Percentiles rank a stretch among this genome's conserved stretches.
Conservation (phyloP, 2,888 invertebrate genomes). For the Amphimallon solstitiale region DNA sequence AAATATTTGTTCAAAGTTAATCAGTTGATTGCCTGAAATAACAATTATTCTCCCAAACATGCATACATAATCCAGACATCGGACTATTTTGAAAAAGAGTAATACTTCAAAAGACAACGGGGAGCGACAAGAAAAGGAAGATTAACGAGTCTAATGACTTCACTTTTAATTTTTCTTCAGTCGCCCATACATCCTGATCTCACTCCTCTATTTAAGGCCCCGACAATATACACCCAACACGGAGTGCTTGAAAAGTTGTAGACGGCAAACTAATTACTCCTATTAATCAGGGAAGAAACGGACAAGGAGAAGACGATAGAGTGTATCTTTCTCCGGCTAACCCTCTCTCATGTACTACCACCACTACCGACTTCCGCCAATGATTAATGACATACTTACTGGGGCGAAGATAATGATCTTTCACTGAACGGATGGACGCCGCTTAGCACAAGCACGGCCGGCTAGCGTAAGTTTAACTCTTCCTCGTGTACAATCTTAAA, state of each 20-base stretch:
- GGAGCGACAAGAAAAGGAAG: conserved; percentile 11
- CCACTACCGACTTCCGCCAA: conserved; percentile 41
- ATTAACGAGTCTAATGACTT: conserved; percentile 32
- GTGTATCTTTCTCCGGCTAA: conserved; percentile 14
- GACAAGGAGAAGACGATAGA: conserved; percentile 34
- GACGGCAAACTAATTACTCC: conserved; percentile 51
- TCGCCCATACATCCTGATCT: conserved; percentile 21
- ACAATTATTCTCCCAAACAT: too few species aligned
- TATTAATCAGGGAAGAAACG: conserved; percentile 47
- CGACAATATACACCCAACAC: conserved; percentile 15
- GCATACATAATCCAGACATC: neutral
- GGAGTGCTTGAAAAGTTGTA: conserved; percentile 41
- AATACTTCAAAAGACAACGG: conserved; percentile 1
- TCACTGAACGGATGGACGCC: conserved; percentile 24
- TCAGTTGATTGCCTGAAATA: too few species aligned
- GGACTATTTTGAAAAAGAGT: neutral
- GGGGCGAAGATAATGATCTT: conserved; percentile 48
- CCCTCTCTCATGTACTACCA: conserved; percentile 18
- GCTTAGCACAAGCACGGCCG: neutral
- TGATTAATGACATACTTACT: conserved; percentile 55
- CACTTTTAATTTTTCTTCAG: conserved; percentile 36
- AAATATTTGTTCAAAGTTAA: too few species aligned
- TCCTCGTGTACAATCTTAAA: neutral
- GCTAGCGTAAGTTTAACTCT: neutral
- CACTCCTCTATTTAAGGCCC: conserved; percentile 2